phyloP scores from a whole-genome alignment of 2,113 vertebrate species.

The Hemibagrus wyckioides region DNA sequence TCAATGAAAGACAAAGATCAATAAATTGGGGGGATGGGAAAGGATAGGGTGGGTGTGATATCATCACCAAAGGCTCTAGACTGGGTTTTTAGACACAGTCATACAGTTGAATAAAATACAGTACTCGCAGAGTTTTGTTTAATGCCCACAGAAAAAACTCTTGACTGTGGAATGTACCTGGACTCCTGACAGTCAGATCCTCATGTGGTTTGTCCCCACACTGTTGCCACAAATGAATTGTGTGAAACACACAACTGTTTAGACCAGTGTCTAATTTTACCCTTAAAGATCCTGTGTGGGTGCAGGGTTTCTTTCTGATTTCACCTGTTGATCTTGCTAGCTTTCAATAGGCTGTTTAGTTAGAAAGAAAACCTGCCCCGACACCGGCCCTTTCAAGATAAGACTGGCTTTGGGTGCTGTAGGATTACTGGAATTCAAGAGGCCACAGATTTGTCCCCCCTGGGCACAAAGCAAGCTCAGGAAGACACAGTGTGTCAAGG shows the following conservation, averaged over 20 bases:
- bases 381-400: too few species aligned
- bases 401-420: background rate
- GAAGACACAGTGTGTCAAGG: background rate
- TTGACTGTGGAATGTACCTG: background rate
- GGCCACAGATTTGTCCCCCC: too few species aligned
- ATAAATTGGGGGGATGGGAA: conserved; percentile 29
- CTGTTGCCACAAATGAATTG: background rate
- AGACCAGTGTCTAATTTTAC: background rate
- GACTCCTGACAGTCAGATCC: background rate
- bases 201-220: background rate
- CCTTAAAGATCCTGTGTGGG: too few species aligned
- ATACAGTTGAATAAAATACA: background rate
- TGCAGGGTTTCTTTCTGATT: too few species aligned
- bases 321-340: too few species aligned
- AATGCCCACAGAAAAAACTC: background rate
- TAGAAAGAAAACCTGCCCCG: too few species aligned
- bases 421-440: too few species aligned
- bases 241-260: background rate
- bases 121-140: too few species aligned
- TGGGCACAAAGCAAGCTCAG: background rate
- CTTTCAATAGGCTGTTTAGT: too few species aligned
- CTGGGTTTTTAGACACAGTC: background rate
- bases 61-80: conserved; percentile 39
- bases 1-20: conserved; percentile 40
- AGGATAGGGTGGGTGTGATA: conserved; percentile 27